phyloP scores from a whole-genome alignment of 2,797 vertebrate species.

The Pseudopleuronectes americanus region DNA sequence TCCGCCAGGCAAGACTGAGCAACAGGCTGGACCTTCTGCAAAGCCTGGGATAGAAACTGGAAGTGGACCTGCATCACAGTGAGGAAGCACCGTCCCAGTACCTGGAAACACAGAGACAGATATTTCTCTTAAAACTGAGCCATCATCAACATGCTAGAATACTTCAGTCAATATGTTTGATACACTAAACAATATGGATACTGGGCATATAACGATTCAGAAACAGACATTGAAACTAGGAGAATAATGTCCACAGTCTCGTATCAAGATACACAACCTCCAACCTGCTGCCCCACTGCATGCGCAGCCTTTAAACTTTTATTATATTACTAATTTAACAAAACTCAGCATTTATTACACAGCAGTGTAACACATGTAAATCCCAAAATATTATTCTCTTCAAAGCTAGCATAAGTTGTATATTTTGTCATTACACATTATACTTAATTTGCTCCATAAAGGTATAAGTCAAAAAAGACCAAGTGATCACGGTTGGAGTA shows the following conservation, averaged over 20 bases:
- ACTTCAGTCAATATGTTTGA: conserved; percentile 9
- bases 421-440: too few species aligned
- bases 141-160: background rate
- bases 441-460: too few species aligned
- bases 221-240: background rate
- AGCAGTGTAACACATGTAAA: too few species aligned
- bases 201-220: background rate
- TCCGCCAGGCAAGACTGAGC: conserved; percentile 96
- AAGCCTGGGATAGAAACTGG: conserved; percentile 97
- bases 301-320: too few species aligned
- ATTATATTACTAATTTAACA: too few species aligned
- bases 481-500: too few species aligned
- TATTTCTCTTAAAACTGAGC: conserved; percentile 9
- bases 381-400: too few species aligned
- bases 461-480: too few species aligned
- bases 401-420: too few species aligned
- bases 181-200: conserved; percentile 15
- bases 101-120: conserved; percentile 80
- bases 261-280: too few species aligned
- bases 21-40: conserved; percentile 98
- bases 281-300: too few species aligned
- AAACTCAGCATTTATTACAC: too few species aligned
- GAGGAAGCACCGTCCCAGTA: conserved; percentile 96
- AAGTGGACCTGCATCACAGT: conserved; percentile 99
- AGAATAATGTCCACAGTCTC: background rate